Conservation (phyloP, 2,113 vertebrate genomes). For the Henicopernis longicauda region DNA sequence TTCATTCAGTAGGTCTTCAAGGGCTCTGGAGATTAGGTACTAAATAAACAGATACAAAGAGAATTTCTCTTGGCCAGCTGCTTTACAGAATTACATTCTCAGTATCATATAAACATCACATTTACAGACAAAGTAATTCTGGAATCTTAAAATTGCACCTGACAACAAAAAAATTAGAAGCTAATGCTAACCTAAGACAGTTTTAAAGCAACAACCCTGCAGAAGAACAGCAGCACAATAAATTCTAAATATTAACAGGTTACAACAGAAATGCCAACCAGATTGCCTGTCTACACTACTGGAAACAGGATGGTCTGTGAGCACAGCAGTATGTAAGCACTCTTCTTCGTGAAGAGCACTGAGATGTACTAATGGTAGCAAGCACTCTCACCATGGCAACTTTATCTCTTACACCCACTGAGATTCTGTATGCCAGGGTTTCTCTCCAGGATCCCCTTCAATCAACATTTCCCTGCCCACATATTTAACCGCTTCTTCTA, state of each 20-base stretch:
- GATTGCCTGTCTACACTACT: neutral
- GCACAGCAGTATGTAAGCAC: neutral
- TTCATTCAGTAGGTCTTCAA: neutral
- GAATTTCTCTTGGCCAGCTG: neutral
- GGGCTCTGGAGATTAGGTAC: neutral
- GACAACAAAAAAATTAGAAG: neutral
- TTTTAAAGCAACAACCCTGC: neutral
- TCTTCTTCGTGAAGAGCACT: neutral
- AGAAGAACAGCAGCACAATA: neutral
- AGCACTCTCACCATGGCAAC: constrained; percentile 57
- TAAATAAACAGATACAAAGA: neutral
- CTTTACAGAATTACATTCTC: neutral
- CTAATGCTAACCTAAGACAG: neutral
- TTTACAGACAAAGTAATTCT: neutral
- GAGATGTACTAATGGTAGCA: constrained; percentile 2
- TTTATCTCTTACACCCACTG: constrained; percentile 52
- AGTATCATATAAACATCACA: neutral
- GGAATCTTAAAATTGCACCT: neutral
- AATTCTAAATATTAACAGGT: neutral
- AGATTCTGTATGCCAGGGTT: neutral
- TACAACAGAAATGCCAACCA: neutral
- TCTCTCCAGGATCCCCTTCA: constrained; percentile 41
- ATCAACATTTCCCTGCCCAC: constrained; percentile 17
- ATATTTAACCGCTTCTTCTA: neutral
- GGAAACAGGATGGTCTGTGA: neutral